Percentiles rank a stretch among this genome's conserved stretches.
Conservation (phyloP, 1,140 invertebrate species). For the Papilio aristodemus region DNA sequence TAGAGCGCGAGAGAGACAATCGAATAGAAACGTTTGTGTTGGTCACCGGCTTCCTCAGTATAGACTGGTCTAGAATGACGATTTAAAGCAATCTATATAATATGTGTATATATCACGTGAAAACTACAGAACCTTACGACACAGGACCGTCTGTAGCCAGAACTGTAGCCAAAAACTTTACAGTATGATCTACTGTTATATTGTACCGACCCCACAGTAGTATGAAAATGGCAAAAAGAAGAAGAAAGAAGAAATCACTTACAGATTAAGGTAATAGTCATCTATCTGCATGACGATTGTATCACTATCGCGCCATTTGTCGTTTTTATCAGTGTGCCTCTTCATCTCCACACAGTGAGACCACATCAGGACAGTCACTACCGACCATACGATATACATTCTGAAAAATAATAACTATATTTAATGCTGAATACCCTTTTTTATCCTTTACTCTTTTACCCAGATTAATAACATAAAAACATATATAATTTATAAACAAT, state of each 20-base stretch:
- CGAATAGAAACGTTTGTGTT: neutral
- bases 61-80: neutral
- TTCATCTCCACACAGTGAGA: neutral
- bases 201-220: no score
- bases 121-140: no score
- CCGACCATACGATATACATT: neutral
- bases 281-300: neutral
- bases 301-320: neutral
- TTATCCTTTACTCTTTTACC: no score
- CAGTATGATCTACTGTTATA: no score
- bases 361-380: neutral
- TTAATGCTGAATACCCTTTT: neutral
- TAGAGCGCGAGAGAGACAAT: slow-evolving; percentile 4
- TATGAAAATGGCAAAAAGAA: no score
- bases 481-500: no score
- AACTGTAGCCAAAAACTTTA: no score
- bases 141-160: no score
- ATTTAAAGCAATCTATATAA: no score
- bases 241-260: no score
- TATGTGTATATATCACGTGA: no score
- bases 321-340: neutral
- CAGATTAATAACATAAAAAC: no score
- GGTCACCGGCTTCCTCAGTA: neutral
- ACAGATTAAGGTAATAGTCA: neutral
- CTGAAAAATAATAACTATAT: neutral